Evolutionary conservation across 2,113 vertebrate species (phyloP), one percentile per base, ranked within the genome.

Genomic region (Xiphias gladius): DNA sequence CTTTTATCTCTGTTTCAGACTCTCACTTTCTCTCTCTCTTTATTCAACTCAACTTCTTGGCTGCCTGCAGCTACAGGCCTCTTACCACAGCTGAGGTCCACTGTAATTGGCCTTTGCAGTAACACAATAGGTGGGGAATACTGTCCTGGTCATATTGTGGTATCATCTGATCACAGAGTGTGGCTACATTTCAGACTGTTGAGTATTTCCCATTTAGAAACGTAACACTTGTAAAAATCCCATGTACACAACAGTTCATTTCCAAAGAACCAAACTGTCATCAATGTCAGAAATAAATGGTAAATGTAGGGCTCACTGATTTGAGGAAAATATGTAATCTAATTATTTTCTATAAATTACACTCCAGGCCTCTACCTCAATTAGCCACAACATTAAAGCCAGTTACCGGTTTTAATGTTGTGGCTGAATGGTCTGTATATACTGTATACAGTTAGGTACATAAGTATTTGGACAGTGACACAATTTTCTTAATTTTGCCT

Each of bases 1-100:
- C 85, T 92, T 91, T 93, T 87, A 88, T 91, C 88, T 86, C n/a
- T 22, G 72, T 84, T 86, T 72, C 80, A 73, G 75, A 76, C 88
- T 71, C 69, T 83, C 71, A 70, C 2, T 80, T 87, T 89, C 69
- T 73, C 71, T 79, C 80, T 70, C 48, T 80, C 79, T 81, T 88
- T 84, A 80, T 92, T 87, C 83, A 76, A 32, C 55, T 68, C 72
- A 63, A 59, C 88, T 73, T 73, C 78, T 68, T 35, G 64, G 58
- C 83, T 68, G 90, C 86, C 85, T 82, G 84, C 72, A 86, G 89
- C 88, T 70, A 58, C 81, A 64, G 80, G 81, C 67, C 73, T 73
- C 71, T 52, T 39, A 68, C 76, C 83, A 69, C 84, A 67, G 76
- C 66, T 7, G 55, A 37, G 57, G 73, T 83, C 54, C 9, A 46